Evolutionary conservation across 2,797 vertebrate genomes (phyloP).

Genomic region (Acipenser transmontanus): DNA sequence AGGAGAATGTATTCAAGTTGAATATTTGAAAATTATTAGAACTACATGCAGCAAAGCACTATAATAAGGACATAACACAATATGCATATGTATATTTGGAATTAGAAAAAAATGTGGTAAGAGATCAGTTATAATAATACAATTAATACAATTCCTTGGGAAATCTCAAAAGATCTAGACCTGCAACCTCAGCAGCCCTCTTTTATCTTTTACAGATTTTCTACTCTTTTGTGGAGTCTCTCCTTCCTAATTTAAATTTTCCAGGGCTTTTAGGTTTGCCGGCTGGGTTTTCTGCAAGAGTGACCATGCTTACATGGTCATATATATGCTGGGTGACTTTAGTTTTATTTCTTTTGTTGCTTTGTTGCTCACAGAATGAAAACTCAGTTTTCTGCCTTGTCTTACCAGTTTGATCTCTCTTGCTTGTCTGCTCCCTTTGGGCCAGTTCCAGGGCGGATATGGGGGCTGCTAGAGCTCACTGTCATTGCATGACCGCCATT

Average conservation of each 20-base stretch:
- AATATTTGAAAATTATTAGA: constrained; percentile 21
- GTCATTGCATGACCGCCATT: no score
- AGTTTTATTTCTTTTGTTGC: constrained; percentile 27
- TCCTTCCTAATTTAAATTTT: constrained; percentile 81
- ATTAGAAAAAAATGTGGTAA: constrained; percentile 53
- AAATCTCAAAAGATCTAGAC: constrained; percentile 72
- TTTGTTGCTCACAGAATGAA: constrained; percentile 42
- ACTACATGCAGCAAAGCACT: constrained; percentile 28
- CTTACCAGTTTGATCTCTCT: constrained; percentile 50
- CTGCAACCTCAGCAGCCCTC: constrained; percentile 66
- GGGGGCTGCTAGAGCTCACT: neutral
- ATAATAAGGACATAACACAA: constrained; percentile 34
- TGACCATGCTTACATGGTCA: constrained; percentile 72
- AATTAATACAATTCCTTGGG: constrained; percentile 74
- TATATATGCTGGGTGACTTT: constrained; percentile 56
- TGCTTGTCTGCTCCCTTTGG: constrained; percentile 29
- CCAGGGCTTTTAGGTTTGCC: constrained; percentile 60
- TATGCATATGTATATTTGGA: constrained; percentile 51
- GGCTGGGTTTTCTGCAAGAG: constrained; percentile 95
- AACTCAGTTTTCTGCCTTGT: constrained; percentile 21
- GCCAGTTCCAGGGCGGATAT: neutral
- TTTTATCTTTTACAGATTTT: constrained; percentile 53
- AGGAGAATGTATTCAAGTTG: neutral
- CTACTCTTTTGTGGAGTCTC: constrained; percentile 56
- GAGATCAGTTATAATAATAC: constrained; percentile 61